Evolutionary conservation across 2,888 invertebrate species (phyloP), one percentile per base, ranked within the genome.

Genomic region (Acrobasis suavella): DNA sequence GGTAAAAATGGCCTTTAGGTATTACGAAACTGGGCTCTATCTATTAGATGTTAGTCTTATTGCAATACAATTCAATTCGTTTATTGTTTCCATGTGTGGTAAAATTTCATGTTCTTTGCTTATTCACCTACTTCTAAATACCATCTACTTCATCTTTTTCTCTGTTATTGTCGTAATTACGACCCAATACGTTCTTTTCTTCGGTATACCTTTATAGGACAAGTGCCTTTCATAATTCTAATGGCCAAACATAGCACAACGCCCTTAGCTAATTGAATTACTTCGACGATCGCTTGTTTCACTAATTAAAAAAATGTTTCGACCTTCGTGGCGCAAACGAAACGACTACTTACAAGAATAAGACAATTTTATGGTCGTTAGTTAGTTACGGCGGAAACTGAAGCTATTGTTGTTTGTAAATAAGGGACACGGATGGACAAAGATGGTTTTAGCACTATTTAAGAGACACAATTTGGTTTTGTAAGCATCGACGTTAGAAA

Each of bases 211-310:
- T 14, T 46, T 46, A 6, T 12, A 5, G 46, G 5, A 12, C 46
- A 14, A 46, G n/a, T 10, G 8, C 42, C 42, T 56, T 56, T 56
- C 56, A 17, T 39, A 42, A 56, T 38, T 12, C 50, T 32, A 42
- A 51, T 16, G 42, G 51, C 50, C 52, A 52, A 50, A 62, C 10
- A 60, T 46, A 22, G 17, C 56, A 56, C 39, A 22, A 17, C 16
- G 39, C 55, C 42, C 39, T 55, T 56, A 38, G 10, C 55, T 56
- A 56, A 56, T 56, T 56, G 55, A 56, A 56, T 56, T 56, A 56
- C 56, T 22, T 0, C 46, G 42, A 46, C 46, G 14, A 54, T 12
- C 15, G 16, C 39, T 22, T 56, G 42, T 46, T 42, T 39, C 42
- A 42, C 42, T 56, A 56, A 42, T 46, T 17, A 42, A 22, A 22